A percentile compares a stretch with the other conserved stretches of the same genome.
Conservation (phyloP, 2,888 invertebrate species). For the Bimastos eiseni region DNA sequence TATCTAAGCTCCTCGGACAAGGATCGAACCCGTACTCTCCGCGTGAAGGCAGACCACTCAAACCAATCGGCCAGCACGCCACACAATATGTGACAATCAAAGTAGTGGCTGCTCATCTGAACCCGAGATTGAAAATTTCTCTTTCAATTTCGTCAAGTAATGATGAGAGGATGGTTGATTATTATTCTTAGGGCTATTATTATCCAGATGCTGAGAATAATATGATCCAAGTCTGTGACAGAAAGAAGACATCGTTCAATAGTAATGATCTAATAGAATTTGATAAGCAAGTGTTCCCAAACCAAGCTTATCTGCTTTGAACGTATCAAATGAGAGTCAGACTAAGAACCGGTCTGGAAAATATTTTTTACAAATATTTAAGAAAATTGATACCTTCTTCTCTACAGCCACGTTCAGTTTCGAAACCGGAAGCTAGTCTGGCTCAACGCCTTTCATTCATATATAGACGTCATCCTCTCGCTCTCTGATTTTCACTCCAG, state of each 20-base stretch:
- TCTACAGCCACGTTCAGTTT: neutral
- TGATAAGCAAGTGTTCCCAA: neutral
- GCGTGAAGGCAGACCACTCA: too few species aligned
- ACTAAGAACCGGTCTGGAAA: neutral
- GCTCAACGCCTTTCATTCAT: neutral
- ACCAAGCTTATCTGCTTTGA: neutral
- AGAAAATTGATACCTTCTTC: neutral
- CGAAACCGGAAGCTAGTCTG: neutral
- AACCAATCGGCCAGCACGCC: too few species aligned
- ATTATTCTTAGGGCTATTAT: too few species aligned
- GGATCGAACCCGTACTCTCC: too few species aligned
- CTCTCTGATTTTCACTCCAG: too few species aligned
- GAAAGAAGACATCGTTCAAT: neutral
- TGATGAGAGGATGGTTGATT: too few species aligned
- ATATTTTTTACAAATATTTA: neutral
- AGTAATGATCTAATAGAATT: neutral
- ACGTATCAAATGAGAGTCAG: neutral
- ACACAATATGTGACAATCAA: too few species aligned
- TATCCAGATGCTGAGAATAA: neutral
- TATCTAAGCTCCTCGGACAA: too few species aligned
- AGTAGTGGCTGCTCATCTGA: too few species aligned
- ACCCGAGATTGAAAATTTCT: too few species aligned
- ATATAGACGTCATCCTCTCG: neutral
- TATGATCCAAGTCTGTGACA: neutral
- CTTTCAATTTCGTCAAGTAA: too few species aligned